Percentiles rank a stretch among this genome's conserved stretches.
These are phyloP conservation scores for Danio aesculapii DNA, from an alignment of 2,797 vertebrate species.

Conservation along the genomic window DNA sequence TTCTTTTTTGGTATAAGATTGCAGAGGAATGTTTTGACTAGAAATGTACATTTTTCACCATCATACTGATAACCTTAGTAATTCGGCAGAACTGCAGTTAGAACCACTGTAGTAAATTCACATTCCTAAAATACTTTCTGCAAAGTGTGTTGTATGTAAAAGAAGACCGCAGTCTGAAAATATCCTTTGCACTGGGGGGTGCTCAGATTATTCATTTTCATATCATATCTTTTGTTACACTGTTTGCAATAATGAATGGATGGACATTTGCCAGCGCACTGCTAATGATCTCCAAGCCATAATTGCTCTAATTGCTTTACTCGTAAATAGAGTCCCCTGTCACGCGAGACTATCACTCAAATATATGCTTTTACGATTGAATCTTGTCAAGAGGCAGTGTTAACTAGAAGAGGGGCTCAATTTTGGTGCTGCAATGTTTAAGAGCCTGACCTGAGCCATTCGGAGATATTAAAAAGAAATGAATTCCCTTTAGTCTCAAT, in stretches of 20 bases:
- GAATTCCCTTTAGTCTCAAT: slow-evolving; percentile 46
- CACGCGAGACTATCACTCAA: slow-evolving; percentile 53
- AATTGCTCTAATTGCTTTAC: slow-evolving; percentile 56
- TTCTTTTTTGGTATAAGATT: too few species aligned
- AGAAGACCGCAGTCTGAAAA: neutral
- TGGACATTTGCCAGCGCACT: slow-evolving; percentile 50
- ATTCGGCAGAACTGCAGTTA: too few species aligned
- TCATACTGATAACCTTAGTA: too few species aligned
- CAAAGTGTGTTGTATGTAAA: neutral
- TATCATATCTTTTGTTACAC: slow-evolving; percentile 54
- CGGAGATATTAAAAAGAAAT: slow-evolving; percentile 50
- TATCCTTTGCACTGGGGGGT: slow-evolving; percentile 10
- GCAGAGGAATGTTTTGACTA: too few species aligned
- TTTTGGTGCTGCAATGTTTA: slow-evolving; percentile 49
- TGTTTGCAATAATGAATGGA: slow-evolving; percentile 56
- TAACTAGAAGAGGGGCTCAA: slow-evolving; percentile 54
- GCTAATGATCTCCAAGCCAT: slow-evolving; percentile 58
- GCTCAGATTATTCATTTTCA: slow-evolving; percentile 53
- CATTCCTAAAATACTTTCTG: neutral
- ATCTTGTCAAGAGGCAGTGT: slow-evolving; percentile 51
- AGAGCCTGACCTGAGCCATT: slow-evolving; percentile 49
- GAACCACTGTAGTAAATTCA: too few species aligned
- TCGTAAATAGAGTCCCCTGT: slow-evolving; percentile 49
- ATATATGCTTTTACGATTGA: slow-evolving; percentile 60
- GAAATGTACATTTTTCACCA: too few species aligned